Evolutionary conservation across 2,888 invertebrate genomes (phyloP).

Genomic region (Apodemia zela): DNA sequence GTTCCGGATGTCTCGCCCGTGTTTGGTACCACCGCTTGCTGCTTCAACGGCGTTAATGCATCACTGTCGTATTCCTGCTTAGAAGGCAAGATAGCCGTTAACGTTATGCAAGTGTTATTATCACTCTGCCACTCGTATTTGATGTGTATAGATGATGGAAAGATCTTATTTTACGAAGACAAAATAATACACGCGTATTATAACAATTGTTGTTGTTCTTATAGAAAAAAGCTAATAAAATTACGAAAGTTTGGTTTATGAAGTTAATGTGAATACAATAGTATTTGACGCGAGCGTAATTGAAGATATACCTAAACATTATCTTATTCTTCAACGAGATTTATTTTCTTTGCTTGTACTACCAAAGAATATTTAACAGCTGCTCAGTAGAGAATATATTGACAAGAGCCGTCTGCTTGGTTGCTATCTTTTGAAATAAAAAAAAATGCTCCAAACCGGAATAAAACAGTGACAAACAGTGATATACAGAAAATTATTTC

Average conservation of each 20-base stretch:
- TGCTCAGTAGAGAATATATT: background rate
- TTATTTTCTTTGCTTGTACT: background rate
- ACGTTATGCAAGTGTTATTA: no score
- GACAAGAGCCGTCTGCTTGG: no score
- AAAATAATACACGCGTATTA: background rate
- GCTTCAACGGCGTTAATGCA: no score
- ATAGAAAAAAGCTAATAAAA: background rate
- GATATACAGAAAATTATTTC: background rate
- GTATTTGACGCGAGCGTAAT: background rate
- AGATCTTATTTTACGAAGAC: no score
- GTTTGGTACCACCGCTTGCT: no score
- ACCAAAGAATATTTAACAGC: background rate
- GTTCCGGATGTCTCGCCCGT: no score
- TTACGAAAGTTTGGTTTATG: background rate
- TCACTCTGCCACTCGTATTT: no score
- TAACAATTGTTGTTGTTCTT: background rate
- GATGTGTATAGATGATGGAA: no score
- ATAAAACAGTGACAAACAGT: background rate
- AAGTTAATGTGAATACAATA: background rate
- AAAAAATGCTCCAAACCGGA: background rate
- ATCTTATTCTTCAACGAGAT: background rate
- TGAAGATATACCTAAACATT: conserved; percentile 1
- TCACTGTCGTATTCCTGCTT: no score
- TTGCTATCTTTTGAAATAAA: no score
- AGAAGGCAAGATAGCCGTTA: no score